Evolutionary conservation across 2,797 vertebrate species (phyloP).

Genomic region (Sphenopsis melanotis): DNA sequence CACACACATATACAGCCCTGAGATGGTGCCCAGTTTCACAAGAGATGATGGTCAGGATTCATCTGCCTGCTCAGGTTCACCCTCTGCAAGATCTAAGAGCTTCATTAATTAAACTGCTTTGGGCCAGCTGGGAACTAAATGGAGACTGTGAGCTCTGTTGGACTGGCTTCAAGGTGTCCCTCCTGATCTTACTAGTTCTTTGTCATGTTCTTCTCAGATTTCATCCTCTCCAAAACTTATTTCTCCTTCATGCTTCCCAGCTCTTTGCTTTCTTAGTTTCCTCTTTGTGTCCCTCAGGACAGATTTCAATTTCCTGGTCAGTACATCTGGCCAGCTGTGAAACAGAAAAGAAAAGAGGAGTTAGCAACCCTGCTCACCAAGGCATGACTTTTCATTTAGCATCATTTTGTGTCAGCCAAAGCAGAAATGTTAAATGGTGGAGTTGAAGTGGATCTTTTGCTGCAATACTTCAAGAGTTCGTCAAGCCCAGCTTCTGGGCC

Average conservation of each 20-base stretch:
- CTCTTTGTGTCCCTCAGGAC: conserved; percentile 44
- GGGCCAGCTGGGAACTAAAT: neutral
- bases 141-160: neutral
- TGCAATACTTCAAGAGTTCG: neutral
- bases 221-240: neutral
- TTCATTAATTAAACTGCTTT: neutral
- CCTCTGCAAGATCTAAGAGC: neutral
- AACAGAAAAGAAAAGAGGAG: neutral
- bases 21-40: neutral
- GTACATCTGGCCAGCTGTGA: conserved; percentile 61
- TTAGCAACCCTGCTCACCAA: neutral
- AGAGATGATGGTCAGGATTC: neutral
- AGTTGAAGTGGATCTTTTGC: neutral
- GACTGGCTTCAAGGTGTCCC: neutral
- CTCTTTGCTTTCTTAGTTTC: neutral
- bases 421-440: neutral
- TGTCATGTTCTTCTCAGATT: neutral
- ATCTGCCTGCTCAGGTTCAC: neutral
- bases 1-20: neutral
- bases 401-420: neutral
- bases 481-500: neutral
- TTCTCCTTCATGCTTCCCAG: neutral
- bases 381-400: neutral
- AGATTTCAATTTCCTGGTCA: conserved; percentile 61
- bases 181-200: neutral